Base-by-base conservation (phyloP, 2,113 vertebrate species). In the Motacilla tschutschensis region DNA sequence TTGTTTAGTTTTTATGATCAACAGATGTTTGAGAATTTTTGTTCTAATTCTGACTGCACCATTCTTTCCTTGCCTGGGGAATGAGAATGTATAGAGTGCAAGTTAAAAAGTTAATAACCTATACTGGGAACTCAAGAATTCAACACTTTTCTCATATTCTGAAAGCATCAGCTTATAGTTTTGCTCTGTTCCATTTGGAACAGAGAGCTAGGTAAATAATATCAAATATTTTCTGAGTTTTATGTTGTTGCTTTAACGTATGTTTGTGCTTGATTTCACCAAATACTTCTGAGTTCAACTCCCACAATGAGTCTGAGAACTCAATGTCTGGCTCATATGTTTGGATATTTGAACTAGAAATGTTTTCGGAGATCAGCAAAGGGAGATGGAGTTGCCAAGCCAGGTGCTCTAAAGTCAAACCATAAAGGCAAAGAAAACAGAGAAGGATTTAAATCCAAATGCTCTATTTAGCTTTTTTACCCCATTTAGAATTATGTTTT, bases 401-500 rank as follows among this genome's bases (percentile, higher is more conserved):
- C 48, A 44, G 24, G 88, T 65, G 38, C 48, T 91, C 57, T 63
- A 36, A 46, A 87, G 51, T 82, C 44, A 88, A 82, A 71, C 41
- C 44, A 43, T 44, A 77, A 88, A 86, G 71, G 13, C 41, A 93
- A 87, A 74, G 35, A 87, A 91, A 93, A 84, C 64, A 88, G 41
- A 40, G 43, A 64, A 67, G 31, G 46, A 90, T 93, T 88, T 80
- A 79, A 90, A 79, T 84, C n/a, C 67, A 64, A 87, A 85, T 35
- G 54, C 72, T 86, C 48, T 84, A 83, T 85, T 91, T 94, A 92
- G 82, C 64, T 86, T 22, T 91, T 84, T 82, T 69, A 53, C 46
- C 77, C 70, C 62, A 46, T 62, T 59, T 55, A 58, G 72, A 84
- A 48, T 73, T 91, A 55, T 9, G 24, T 73, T 91, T 88, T 91